phyloP scores from a whole-genome alignment of 2,113 vertebrate genomes.

The Urocitellus parryii region DNA sequence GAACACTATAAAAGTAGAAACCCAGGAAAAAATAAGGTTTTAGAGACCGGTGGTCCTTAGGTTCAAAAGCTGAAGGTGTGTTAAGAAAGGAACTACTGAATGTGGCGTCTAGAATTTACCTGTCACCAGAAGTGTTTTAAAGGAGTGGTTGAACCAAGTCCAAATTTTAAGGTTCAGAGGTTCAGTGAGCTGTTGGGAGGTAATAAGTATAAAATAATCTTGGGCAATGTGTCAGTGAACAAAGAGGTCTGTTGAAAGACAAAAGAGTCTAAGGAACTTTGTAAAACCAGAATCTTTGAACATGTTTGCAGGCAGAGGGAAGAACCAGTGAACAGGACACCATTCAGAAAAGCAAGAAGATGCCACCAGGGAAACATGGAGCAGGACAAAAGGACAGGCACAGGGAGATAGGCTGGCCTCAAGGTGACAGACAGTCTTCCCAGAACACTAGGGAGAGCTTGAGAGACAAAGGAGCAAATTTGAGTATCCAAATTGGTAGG shows the following conservation, averaged over 20 bases:
- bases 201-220: not conserved
- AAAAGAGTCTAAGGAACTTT: not conserved
- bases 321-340: not conserved
- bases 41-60: not conserved
- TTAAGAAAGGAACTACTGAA: not conserved
- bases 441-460: not conserved
- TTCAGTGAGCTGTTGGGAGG: not conserved
- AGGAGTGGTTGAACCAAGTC: not conserved
- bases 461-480: not conserved
- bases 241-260: not conserved
- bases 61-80: not conserved
- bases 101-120: rapidly evolving
- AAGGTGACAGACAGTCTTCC: not conserved
- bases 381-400: not conserved
- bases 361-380: not conserved
- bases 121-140: not conserved
- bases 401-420: not conserved
- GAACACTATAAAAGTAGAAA: not conserved
- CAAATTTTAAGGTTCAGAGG: not conserved
- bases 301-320: not conserved
- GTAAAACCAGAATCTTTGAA: not conserved
- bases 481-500: not conserved
- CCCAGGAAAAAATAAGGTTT: rapidly evolving
- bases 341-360: not conserved
- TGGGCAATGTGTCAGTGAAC: not conserved